phyloP scores from a whole-genome alignment of 37 sponge, comb jelly and placozoan species.

The Cladorhizidae sp. region DNA sequence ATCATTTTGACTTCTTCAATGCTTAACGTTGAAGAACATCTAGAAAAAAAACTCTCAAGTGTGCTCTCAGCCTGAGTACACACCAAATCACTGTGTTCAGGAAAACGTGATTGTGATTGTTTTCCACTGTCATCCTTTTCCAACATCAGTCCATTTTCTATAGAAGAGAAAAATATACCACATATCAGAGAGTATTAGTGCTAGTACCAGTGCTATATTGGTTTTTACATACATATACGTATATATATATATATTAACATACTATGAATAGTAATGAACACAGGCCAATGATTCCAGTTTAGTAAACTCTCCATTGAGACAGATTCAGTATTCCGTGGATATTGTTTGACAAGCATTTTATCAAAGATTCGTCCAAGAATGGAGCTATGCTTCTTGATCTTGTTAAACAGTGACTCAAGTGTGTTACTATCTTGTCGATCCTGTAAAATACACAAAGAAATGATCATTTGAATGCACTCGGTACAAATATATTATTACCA shows the following conservation, averaged over 20 bases:
- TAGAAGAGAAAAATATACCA: neutral
- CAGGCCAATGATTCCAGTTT: neutral
- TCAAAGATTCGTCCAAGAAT: slow-evolving; percentile 21
- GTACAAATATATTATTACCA: too few species aligned
- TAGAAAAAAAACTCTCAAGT: slow-evolving; percentile 9
- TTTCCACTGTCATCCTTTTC: slow-evolving; percentile 3
- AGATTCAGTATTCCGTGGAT: neutral
- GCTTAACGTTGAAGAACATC: slow-evolving; percentile 12
- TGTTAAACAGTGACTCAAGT: neutral
- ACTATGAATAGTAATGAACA: slow-evolving; percentile 1
- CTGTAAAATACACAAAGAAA: neutral
- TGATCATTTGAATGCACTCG: neutral
- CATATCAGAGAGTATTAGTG: neutral
- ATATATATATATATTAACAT: neutral
- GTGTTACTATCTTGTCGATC: neutral
- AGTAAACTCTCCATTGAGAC: neutral
- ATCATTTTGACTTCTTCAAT: slow-evolving; percentile 33
- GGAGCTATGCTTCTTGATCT: neutral
- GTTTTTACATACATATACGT: neutral
- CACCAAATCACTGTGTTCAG: slow-evolving; percentile 13
- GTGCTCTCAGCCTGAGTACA: slow-evolving; percentile 28
- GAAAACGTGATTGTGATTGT: neutral
- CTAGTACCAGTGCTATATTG: neutral
- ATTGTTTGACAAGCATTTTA: slow-evolving; percentile 10
- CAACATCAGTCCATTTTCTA: slow-evolving; percentile 21